A percentile compares a stretch with the other conserved stretches of the same genome.
These are phyloP conservation scores for Magallana angulata DNA, from an alignment of 1,140 invertebrate species.

Conservation along the genomic window DNA sequence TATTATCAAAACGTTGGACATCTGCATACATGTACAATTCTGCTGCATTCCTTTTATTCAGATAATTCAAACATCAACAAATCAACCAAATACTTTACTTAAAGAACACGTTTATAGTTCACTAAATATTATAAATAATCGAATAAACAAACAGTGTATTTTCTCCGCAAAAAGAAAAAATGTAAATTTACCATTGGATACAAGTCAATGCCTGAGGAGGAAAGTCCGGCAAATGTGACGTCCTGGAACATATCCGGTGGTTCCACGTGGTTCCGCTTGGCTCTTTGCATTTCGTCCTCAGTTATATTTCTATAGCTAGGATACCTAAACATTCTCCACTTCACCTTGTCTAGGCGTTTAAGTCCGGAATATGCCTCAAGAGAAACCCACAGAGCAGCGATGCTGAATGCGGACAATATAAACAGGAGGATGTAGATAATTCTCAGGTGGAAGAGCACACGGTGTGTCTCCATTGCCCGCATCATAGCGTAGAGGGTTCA, in stretches of 20 bases:
- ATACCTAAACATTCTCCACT: neutral
- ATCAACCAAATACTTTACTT: no score
- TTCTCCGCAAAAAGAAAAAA: no score
- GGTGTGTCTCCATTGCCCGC: neutral
- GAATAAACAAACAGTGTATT: no score
- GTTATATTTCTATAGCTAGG: neutral
- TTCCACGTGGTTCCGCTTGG: constrained; percentile 6
- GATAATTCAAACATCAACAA: no score
- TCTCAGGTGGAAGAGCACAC: constrained; percentile 14
- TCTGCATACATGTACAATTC: no score
- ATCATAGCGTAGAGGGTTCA: neutral
- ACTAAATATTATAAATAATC: no score
- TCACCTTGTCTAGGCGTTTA: neutral
- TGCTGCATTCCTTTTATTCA: no score
- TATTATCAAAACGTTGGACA: no score
- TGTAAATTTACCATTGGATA: neutral
- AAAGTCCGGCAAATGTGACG: neutral
- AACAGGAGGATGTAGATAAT: constrained; percentile 18
- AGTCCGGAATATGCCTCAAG: neutral
- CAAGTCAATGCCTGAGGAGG: neutral
- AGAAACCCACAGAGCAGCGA: neutral
- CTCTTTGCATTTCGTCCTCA: constrained; percentile 4
- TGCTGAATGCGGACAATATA: constrained; percentile 4
- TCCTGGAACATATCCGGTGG: neutral
- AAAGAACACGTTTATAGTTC: no score